Evolutionary conservation across 2,113 vertebrate genomes (phyloP), one percentile per base, ranked within the genome.

Genomic region (Eleginops maclovinus): DNA sequence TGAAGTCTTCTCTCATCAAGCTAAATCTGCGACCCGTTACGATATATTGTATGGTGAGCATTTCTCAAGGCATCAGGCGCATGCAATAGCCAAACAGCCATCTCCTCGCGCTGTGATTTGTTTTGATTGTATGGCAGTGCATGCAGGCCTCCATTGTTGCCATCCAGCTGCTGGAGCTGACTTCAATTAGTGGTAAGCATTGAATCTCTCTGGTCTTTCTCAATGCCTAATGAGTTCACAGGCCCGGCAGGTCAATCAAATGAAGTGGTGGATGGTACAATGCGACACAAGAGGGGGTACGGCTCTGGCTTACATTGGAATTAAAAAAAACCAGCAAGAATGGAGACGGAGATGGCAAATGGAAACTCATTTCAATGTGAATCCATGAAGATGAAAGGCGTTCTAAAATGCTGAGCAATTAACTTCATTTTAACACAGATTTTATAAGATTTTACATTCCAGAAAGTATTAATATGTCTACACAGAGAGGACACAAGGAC

Each of bases 141-240:
- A 85, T 80, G 90, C 89, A 65, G 83, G 81, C 79, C 64, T 81
- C 73, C 74, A 90, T 90, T 90, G 89, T 92, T 92, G 89, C 89
- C 89, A 89, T 93, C 90, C 79, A 88, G 86, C 86, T 89, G 79
- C 88, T 74, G 86, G 83, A 88, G 89, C 90, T 93, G 91, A 91
- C 88, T 92, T 88, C 80, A 86, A 87, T 91, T 91, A 88, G 91
- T 90, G 90, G 89, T 93, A 78, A 87, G 72, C 72, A 76, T n/a
- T 85, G 83, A 77, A 86, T 85, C 84, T 77, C 49, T 75, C 88
- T 71, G 83, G 63, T 77, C 70, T 89, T 88, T 90, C 84, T 82
- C 90, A 83, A 60, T 36, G 44, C 79, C 74, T 83, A 91, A 92
- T 88, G 86, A 89, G 85, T 88, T 81, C 63, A 77, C 69, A 65